Conservation (phyloP, 2,113 vertebrate genomes). For the Ceratotherium simum region DNA sequence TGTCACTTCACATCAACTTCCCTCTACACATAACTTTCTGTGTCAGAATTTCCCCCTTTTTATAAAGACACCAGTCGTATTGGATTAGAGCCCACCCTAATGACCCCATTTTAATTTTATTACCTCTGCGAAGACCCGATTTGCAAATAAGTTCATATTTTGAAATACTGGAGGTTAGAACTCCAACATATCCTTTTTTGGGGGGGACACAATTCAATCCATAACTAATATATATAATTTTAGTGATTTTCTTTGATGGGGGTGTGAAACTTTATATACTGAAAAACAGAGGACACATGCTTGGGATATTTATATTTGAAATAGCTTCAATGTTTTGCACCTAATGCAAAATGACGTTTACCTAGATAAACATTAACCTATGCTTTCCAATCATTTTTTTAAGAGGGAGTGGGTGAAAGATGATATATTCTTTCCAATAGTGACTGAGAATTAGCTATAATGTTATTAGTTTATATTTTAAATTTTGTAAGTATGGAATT, state of each 20-base stretch:
- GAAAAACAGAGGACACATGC: not conserved
- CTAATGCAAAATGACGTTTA: not conserved
- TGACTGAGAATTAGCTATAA: not conserved
- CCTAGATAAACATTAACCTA: not conserved
- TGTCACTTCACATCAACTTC: not conserved
- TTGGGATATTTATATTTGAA: not conserved
- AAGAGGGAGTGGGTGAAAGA: accelerated
- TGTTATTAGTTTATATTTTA: not conserved
- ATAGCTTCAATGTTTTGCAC: not conserved
- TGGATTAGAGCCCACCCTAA: not conserved
- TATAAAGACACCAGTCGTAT: not conserved
- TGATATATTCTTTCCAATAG: not conserved
- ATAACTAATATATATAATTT: not conserved
- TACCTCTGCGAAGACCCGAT: not conserved
- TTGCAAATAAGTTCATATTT: not conserved
- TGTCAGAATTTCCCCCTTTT: not conserved
- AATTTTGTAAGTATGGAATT: not conserved
- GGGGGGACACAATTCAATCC: not conserved
- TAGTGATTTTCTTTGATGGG: not conserved
- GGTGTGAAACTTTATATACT: not conserved
- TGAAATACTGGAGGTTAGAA: not conserved
- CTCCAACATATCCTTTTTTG: not conserved
- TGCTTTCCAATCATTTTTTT: not conserved
- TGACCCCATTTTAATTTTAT: not conserved
- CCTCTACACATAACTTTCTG: not conserved